A percentile compares a stretch with the other conserved stretches of the same genome.
phyloP scores from a whole-genome alignment of 2,888 invertebrate genomes.

The Tyria jacobaeae region DNA sequence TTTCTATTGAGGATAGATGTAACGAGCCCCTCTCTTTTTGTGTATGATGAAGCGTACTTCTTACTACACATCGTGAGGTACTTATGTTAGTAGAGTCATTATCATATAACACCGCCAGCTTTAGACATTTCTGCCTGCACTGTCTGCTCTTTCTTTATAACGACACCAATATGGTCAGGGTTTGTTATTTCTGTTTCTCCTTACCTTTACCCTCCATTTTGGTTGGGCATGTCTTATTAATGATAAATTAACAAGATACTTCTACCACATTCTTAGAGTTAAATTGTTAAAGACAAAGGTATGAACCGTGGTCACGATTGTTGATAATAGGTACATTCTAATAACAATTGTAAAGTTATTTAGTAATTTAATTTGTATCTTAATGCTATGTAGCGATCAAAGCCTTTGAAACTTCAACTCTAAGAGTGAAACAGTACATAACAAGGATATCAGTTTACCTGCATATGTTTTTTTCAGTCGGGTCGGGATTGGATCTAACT shows the following conservation, averaged over 20 bases:
- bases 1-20: background rate
- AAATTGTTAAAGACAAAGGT: background rate
- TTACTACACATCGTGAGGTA: no score
- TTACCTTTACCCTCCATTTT: background rate
- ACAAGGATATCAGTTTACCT: constrained; percentile 2
- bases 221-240: background rate
- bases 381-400: background rate
- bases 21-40: constrained; percentile 9
- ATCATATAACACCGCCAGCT: no score
- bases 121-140: no score
- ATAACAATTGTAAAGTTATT: background rate
- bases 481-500: background rate
- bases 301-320: background rate
- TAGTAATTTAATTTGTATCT: background rate
- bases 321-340: background rate
- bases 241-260: constrained; percentile 9
- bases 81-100: no score
- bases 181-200: background rate
- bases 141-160: background rate
- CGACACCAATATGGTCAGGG: background rate
- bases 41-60: background rate
- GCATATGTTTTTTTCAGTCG: background rate
- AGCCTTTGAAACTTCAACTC: constrained; percentile 1
- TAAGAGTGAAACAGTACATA: background rate
- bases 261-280: constrained; percentile 21